A percentile compares a stretch with the other conserved stretches of the same genome.
These are phyloP conservation scores for Coecobrya sp. DNA, from an alignment of 2,888 invertebrate species.

Conservation along the genomic window DNA sequence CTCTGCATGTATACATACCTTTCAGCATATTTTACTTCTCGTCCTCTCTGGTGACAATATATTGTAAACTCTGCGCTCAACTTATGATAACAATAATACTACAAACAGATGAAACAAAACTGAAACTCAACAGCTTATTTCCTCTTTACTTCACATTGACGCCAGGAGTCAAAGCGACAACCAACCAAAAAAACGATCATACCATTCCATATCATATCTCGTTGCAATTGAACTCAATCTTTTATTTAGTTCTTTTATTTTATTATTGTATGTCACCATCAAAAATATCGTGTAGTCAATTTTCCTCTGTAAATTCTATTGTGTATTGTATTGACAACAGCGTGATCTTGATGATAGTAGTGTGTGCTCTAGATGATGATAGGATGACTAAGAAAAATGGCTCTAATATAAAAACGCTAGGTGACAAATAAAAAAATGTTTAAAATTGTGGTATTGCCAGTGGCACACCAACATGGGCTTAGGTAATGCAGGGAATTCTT, in stretches of 20 bases:
- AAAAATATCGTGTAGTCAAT: neutral
- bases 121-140: constrained; percentile 28
- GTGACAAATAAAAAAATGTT: constrained; percentile 18
- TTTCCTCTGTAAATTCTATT: neutral
- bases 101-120: constrained; percentile 37
- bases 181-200: neutral
- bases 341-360: neutral
- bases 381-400: neutral
- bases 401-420: neutral
- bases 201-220: neutral
- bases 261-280: neutral
- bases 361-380: neutral
- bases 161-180: constrained; percentile 30
- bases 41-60: constrained; percentile 15
- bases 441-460: neutral
- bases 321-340: neutral
- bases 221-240: constrained; percentile 15
- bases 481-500: neutral
- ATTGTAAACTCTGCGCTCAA: neutral
- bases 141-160: neutral
- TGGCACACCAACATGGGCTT: neutral
- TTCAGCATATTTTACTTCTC: neutral
- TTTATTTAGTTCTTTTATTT: neutral
- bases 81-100: neutral
- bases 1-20: neutral